Conservation (phyloP, 2,113 vertebrate genomes). For the Tursiops truncatus region DNA sequence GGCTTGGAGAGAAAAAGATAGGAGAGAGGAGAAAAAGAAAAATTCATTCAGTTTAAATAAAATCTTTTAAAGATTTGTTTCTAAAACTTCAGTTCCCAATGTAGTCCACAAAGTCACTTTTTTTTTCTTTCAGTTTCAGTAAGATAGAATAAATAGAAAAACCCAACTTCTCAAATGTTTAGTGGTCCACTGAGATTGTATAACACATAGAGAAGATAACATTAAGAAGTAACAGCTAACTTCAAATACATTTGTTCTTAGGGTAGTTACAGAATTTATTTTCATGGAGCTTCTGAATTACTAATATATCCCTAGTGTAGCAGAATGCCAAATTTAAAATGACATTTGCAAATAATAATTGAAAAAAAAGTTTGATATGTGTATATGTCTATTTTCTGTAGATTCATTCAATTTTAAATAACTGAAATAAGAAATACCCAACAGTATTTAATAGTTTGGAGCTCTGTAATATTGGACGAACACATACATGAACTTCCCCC, state of each 20-base stretch:
- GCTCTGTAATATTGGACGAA: background rate
- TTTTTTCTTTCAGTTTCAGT: background rate
- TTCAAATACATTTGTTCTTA: slow-evolving; percentile 16
- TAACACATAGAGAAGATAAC: background rate
- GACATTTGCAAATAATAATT: background rate
- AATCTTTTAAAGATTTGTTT: slow-evolving; percentile 33
- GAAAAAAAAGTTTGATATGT: background rate
- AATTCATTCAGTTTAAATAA: slow-evolving; percentile 31
- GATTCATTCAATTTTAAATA: slow-evolving; percentile 24
- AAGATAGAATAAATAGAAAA: slow-evolving; percentile 14
- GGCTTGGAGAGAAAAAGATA: background rate
- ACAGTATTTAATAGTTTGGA: background rate
- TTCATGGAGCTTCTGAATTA: slow-evolving; percentile 1
- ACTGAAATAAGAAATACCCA: background rate
- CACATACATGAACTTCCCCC: background rate
- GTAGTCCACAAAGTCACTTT: background rate
- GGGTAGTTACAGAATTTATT: background rate
- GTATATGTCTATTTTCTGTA: background rate
- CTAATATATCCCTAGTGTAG: background rate
- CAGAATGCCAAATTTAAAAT: slow-evolving; percentile 26
- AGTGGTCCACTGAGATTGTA: background rate
- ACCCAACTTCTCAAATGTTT: background rate
- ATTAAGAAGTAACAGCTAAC: background rate
- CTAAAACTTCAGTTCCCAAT: slow-evolving; percentile 5
- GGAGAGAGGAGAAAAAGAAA: background rate